These are phyloP conservation scores for Poecilia velifera DNA, from an alignment of 2,797 vertebrate species.

Conservation along the genomic window DNA sequence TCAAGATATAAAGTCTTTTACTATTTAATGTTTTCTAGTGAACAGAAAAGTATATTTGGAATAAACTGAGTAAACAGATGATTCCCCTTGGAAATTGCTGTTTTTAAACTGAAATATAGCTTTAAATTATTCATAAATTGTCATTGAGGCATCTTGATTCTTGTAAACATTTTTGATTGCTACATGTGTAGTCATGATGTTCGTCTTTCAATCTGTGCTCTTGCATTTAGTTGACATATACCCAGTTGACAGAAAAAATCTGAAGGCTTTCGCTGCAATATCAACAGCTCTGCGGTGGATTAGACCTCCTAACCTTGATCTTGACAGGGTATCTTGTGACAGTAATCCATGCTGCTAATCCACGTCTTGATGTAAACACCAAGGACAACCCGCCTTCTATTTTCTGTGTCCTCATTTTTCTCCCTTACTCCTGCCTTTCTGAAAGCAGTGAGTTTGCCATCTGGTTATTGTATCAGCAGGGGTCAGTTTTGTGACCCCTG, in stretches of 20 bases:
- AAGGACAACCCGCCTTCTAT: conserved; percentile 62
- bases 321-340: conserved; percentile 74
- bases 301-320: conserved; percentile 73
- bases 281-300: conserved; percentile 73
- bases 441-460: conserved; percentile 60
- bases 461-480: conserved; percentile 59
- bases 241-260: conserved; percentile 50
- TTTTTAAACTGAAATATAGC: conserved; percentile 6
- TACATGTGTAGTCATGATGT: conserved; percentile 39
- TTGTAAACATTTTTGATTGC: conserved; percentile 39
- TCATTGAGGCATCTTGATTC: conserved; percentile 16
- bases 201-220: conserved; percentile 29
- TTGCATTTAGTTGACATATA: conserved; percentile 42
- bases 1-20: not conserved
- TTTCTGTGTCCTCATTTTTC: conserved; percentile 49
- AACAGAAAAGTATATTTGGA: not conserved
- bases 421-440: conserved; percentile 39
- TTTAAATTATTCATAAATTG: conserved; percentile 34
- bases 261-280: conserved; percentile 66
- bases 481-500: conserved; percentile 45
- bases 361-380: conserved; percentile 76
- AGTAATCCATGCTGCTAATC: conserved; percentile 80
- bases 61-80: conserved; percentile 2
- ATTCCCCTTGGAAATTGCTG: conserved; percentile 14
- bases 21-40: not conserved